Conservation (phyloP, 2,888 invertebrate genomes). For the Trilocha varians region DNA sequence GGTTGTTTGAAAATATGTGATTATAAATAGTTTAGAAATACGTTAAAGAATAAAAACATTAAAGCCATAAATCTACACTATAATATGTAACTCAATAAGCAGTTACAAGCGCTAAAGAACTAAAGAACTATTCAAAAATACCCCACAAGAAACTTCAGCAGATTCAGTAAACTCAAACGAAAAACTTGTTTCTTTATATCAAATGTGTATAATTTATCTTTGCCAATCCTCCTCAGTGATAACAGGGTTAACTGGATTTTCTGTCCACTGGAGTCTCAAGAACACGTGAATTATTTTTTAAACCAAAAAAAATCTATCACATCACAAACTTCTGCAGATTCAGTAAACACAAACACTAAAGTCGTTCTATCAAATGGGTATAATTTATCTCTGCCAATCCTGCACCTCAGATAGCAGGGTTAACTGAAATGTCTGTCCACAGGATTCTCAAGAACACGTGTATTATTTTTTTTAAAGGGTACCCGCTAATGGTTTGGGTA, state of each 20-base stretch:
- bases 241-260: constrained; percentile 36
- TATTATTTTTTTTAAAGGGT: constrained; percentile 15
- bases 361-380: constrained; percentile 8
- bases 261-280: constrained; percentile 23
- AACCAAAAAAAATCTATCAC: no score
- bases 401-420: constrained; percentile 42
- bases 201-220: constrained; percentile 39
- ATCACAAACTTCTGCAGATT: no score
- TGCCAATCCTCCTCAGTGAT: constrained; percentile 46
- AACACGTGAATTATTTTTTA: constrained; percentile 21
- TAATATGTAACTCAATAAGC: no score
- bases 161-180: background rate
- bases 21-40: no score
- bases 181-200: background rate
- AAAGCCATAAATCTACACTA: no score
- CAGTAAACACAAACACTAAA: background rate
- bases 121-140: no score
- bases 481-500: constrained; percentile 9
- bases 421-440: constrained; percentile 31
- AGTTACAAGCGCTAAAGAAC: no score
- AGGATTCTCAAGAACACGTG: constrained; percentile 25
- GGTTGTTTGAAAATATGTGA: no score
- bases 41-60: no score
- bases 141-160: no score
- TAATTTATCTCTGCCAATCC: constrained; percentile 50